Evolutionary conservation across 2,113 vertebrate species (phyloP), one percentile per base, ranked within the genome.

Genomic region (Siniperca chuatsi): DNA sequence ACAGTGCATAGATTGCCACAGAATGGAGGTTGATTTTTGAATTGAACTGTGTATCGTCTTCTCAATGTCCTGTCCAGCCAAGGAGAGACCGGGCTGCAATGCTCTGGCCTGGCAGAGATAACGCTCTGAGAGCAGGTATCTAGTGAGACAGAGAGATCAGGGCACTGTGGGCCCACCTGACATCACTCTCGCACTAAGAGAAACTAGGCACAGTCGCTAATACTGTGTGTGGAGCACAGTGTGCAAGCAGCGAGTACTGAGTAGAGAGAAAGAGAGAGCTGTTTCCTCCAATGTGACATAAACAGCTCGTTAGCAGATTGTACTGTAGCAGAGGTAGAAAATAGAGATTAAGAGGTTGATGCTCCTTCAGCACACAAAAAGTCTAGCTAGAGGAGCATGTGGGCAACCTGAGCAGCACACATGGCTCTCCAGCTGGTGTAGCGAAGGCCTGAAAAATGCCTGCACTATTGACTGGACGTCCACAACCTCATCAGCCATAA

Each of bases 31-130:
- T 72, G 68, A 60, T 72, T 42, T 48, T 72, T 57, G 4, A 70
- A 25, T 5, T 62, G 25, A 9, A 64, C n/a, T n/a, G n/a, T 7
- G 8, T 46, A 68, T 44, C 18, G 11, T 75, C 42, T 76, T 13
- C 16, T 62, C 4, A 0, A 29, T 72, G 48, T 72, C 29, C 50
- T 44, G 37, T 64, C 21, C 58, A 71, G 13, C 46, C 50, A 37
- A 64, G 13, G 37, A 64, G 37, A 50, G 15, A 37, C 52, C 3
- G 9, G 10, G 48, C 73, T 62, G 64, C 48, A 66, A 20, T 10
- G 52, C 55, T 54, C 46, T 1, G 2, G 60, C 20, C 48, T 83
- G 37, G 48, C 74, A 78, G 66, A 77, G 60, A 74, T 82, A 62
- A 78, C n/a, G 2, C 42, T 66, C 12, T 60, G 60, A 52, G 35